Conservation (phyloP, 2,113 vertebrate species). For the Sardina pilchardus region DNA sequence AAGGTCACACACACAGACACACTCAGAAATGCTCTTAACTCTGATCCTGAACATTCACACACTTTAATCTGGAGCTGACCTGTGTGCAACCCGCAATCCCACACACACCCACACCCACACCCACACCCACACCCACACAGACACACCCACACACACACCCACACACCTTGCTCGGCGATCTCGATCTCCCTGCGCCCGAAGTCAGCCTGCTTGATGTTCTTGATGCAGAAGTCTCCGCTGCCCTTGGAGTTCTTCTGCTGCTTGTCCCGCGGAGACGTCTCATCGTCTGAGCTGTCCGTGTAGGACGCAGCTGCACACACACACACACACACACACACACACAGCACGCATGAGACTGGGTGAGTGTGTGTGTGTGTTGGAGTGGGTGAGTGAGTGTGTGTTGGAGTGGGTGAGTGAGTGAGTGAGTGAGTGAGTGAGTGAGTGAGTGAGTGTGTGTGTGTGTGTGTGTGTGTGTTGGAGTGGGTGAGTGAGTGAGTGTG, state of each 20-base stretch:
- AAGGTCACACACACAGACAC: no score
- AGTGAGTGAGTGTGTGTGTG: slow-evolving; percentile 75
- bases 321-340: neutral
- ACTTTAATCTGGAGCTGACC: neutral
- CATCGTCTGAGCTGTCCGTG: slow-evolving; percentile 97
- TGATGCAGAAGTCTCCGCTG: slow-evolving; percentile 95
- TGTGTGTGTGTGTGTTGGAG: neutral
- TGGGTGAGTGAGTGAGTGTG: neutral
- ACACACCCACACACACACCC: neutral
- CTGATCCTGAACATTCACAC: neutral
- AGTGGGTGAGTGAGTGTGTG: neutral
- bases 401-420: neutral
- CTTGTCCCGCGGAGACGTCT: slow-evolving; percentile 96
- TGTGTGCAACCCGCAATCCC: neutral
- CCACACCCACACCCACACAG: neutral
- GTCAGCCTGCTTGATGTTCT: slow-evolving; percentile 97
- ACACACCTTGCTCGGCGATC: slow-evolving; percentile 92
- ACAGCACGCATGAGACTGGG: neutral
- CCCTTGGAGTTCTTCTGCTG: slow-evolving; percentile 98
- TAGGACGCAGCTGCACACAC: slow-evolving; percentile 88
- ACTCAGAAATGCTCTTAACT: no score
- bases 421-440: slow-evolving; percentile 94
- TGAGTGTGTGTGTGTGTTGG: neutral
- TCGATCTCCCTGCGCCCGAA: slow-evolving; percentile 97
- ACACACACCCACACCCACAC: neutral